These are phyloP conservation scores for Beroe forskalii DNA, from an alignment of 37 sponge, comb jelly and placozoan genomes.

Conservation along the genomic window DNA sequence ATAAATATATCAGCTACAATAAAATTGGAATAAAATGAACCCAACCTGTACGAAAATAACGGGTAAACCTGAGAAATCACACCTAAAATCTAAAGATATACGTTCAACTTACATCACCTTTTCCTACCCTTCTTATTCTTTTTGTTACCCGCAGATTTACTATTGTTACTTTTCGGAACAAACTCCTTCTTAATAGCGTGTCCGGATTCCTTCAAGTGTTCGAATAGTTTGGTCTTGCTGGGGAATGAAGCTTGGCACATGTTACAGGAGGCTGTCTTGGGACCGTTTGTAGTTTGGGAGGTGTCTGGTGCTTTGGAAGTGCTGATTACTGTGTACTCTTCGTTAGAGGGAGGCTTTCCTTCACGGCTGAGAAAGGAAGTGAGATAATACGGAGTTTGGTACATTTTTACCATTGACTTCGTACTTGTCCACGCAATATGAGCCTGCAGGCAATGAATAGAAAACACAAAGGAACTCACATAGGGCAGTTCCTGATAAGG, in stretches of 20 bases:
- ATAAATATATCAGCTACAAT: too few species aligned
- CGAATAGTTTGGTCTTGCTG: slow-evolving; percentile 87
- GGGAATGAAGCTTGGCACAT: slow-evolving; percentile 72
- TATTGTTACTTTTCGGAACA: slow-evolving; percentile 22
- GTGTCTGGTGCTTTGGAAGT: background rate
- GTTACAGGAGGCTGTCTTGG: slow-evolving; percentile 66
- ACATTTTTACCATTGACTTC: too few species aligned
- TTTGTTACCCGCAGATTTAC: background rate
- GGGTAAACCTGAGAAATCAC: too few species aligned
- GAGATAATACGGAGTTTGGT: too few species aligned
- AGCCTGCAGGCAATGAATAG: too few species aligned
- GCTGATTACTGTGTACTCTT: slow-evolving; percentile 3
- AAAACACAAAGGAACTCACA: too few species aligned
- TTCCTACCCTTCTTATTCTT: slow-evolving; percentile 5
- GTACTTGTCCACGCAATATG: too few species aligned
- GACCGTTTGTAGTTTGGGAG: background rate
- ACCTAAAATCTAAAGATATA: background rate
- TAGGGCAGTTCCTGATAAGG: too few species aligned
- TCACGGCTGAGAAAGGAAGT: background rate
- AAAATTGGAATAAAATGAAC: too few species aligned
- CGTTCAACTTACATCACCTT: background rate
- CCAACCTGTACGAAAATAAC: too few species aligned
- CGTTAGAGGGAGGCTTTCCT: background rate
- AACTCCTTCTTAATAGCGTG: slow-evolving; percentile 77
- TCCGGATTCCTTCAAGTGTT: slow-evolving; percentile 85